These are phyloP conservation scores for Ornithoptera priamus DNA, from an alignment of 2,888 invertebrate species.

Conservation along the genomic window DNA sequence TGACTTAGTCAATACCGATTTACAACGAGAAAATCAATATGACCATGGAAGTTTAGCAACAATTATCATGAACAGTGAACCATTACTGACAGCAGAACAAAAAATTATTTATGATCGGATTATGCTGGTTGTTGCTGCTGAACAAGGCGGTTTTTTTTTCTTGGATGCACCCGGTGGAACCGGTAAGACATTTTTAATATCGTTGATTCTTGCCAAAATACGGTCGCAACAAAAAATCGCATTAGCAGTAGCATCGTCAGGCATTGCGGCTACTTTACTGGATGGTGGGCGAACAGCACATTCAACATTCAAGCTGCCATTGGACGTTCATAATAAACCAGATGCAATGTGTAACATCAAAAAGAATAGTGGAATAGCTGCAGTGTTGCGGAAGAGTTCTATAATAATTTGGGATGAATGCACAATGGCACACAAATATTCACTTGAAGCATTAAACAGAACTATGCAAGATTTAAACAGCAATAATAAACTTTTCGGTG, in stretches of 20 bases:
- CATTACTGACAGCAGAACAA: conserved; percentile 7
- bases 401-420: conserved; percentile 12
- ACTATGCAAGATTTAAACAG: neutral
- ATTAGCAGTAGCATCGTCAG: too few relatives aligned
- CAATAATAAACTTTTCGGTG: too few relatives aligned
- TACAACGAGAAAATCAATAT: conserved; percentile 39
- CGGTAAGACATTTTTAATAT: too few relatives aligned
- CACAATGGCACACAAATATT: neutral
- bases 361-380: neutral
- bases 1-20: conserved; percentile 26
- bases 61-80: conserved; percentile 31
- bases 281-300: too few relatives aligned
- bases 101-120: neutral
- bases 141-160: conserved; percentile 2
- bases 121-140: conserved; percentile 3
- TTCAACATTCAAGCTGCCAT: too few relatives aligned
- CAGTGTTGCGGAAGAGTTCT: conserved; percentile 1
- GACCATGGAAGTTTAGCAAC: conserved; percentile 30
- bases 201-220: too few relatives aligned
- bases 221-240: neutral
- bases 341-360: neutral
- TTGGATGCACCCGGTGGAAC: neutral
- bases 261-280: too few relatives aligned
- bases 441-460: conserved; percentile 1
- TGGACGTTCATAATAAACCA: too few relatives aligned